Evolutionary conservation across 2,113 vertebrate genomes (phyloP), one percentile per base, ranked within the genome.

Genomic region (Chelonoidis abingdonii): DNA sequence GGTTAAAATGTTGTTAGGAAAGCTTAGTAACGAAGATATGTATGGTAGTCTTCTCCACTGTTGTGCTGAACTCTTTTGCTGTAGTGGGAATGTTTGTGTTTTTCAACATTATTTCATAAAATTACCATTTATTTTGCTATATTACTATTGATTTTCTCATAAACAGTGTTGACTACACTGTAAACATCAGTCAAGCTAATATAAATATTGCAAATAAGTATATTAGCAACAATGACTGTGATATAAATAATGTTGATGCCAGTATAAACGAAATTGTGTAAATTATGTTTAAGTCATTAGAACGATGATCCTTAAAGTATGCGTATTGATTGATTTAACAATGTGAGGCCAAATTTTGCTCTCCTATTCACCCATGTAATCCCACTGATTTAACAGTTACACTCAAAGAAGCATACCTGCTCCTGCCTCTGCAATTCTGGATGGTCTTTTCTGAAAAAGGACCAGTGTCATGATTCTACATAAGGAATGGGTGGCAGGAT

Each of bases 101-200:
- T 97, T 83, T 96, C 56, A 92, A 72, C 53, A 85, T 95, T 88
- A 76, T 81, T 91, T 96, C 94, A 85, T 90, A 84, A 38, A 93
- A 92, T 89, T 86, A 91, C 41, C 82, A 92, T 97, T 97, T 85
- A 96, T 97, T 95, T 95, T 91, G 54, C 94, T 91, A 41, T 81
- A 88, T 90, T 97, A 95, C 81, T 89, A 92, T 6, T 93, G 88
- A 89, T 72, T 90, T 96, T 94, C 93, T 97, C 88, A 86, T 88
- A 96, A 88, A 91, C 79, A 90, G 35, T 14, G 47, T 90, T 88
- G 88, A 87, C 82, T 93, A 49, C 90, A 86, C 93, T 92, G 50
- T 97, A 96, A 97, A 91, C 80, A 93, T 91, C 78, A 95, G 90
- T 95, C 94, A 96, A 94, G 88, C 88, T 93, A 95, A 92, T 93